Evolutionary conservation across 1,140 invertebrate genomes (phyloP).

Genomic region (Neuroterus valhalla): DNA sequence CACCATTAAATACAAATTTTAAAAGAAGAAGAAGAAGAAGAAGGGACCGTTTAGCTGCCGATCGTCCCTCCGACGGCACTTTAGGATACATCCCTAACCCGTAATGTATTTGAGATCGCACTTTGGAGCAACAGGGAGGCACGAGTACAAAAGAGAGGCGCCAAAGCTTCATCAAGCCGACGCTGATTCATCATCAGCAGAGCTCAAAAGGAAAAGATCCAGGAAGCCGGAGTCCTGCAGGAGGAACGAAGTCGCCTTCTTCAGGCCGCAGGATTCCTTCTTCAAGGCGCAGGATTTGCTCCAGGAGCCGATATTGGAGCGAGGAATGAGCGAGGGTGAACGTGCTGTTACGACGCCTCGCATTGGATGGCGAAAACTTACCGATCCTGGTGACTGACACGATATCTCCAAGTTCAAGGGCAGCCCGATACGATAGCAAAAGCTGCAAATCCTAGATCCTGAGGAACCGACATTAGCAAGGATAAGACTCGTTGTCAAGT

Average conservation of each 20-base stretch:
- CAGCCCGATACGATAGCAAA: conserved; percentile 71
- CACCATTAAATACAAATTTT: too few relatives aligned
- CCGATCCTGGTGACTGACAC: conserved; percentile 75
- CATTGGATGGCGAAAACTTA: conserved; percentile 72
- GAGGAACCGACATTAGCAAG: conserved; percentile 29
- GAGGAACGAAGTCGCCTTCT: not conserved
- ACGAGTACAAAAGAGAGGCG: conserved; percentile 58
- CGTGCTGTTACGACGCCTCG: conserved; percentile 65
- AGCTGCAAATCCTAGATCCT: conserved; percentile 47
- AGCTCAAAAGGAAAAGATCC: conserved; percentile 4
- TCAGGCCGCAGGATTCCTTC: conserved; percentile 4
- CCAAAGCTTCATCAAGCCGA: conserved; percentile 11
- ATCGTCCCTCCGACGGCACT: conserved; percentile 58
- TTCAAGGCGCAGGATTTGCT: conserved; percentile 3
- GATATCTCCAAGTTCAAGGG: conserved; percentile 55
- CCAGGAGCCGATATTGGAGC: conserved; percentile 47
- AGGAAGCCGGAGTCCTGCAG: conserved; percentile 1
- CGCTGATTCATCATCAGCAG: conserved; percentile 9
- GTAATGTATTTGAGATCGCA: conserved; percentile 74
- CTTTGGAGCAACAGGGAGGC: conserved; percentile 63
- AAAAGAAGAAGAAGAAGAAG: not conserved
- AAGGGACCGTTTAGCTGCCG: conserved; percentile 40
- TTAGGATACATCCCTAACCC: conserved; percentile 61
- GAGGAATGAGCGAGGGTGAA: conserved; percentile 70
- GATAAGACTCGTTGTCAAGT: not conserved